Evolutionary conservation across 2,113 vertebrate genomes (phyloP).

Genomic region (Macrotis lagotis): DNA sequence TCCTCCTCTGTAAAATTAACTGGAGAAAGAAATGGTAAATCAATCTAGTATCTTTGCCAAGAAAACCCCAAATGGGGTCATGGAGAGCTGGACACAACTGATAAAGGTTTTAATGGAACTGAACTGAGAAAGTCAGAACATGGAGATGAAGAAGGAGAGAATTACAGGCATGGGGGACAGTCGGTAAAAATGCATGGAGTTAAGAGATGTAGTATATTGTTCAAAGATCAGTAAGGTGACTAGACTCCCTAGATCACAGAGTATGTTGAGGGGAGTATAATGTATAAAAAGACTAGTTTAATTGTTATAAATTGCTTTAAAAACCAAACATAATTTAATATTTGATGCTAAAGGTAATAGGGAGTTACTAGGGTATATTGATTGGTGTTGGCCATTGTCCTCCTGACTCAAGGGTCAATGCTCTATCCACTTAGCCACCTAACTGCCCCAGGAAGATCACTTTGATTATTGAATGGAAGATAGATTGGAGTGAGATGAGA

Average conservation of each 20-base stretch:
- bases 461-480: neutral
- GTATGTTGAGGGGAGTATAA: neutral
- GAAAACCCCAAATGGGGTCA: no score
- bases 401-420: no score
- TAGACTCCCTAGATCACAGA: neutral
- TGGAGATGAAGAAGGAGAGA: neutral
- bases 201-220: neutral
- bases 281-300: no score
- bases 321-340: neutral
- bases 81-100: no score
- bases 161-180: neutral
- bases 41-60: no score
- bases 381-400: no score
- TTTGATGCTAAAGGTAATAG: neutral
- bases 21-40: no score
- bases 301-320: neutral
- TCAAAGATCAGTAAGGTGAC: neutral
- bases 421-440: no score
- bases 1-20: no score
- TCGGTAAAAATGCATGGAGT: neutral
- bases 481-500: neutral
- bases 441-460: neutral
- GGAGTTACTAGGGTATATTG: neutral
- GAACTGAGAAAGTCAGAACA: neutral
- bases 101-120: no score